Percentiles rank a stretch among this genome's conserved stretches.
Evolutionary conservation across 2,797 vertebrate species (phyloP).

Genomic region (Cossypha polioptera): DNA sequence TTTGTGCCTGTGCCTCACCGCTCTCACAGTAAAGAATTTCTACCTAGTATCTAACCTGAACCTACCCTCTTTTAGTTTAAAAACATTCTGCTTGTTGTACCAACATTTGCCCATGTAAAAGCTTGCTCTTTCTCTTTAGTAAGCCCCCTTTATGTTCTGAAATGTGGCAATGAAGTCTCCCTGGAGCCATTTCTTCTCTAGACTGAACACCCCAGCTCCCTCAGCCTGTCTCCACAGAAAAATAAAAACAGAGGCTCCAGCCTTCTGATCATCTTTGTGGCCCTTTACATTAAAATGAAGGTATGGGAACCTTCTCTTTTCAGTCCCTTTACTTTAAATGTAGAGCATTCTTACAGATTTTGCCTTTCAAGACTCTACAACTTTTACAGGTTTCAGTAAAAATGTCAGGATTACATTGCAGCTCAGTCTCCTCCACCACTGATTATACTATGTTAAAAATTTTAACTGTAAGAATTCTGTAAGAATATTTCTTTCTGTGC

Average conservation of each 20-base stretch:
- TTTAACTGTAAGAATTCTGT: not conserved
- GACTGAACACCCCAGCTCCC: not conserved
- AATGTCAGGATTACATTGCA: not conserved
- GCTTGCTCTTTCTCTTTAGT: not conserved
- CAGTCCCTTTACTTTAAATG: not conserved
- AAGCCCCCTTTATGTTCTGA: not conserved
- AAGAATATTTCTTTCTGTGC: not conserved
- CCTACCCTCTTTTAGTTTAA: not conserved
- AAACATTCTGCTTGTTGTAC: not conserved
- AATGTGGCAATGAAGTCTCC: not conserved
- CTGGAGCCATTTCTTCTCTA: not conserved
- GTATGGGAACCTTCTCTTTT: not conserved
- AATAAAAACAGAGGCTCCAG: not conserved
- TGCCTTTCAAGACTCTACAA: not conserved
- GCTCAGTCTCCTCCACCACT: not conserved
- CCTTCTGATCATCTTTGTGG: not conserved
- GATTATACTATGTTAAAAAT: not conserved
- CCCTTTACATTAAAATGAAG: not conserved
- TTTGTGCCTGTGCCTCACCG: not conserved
- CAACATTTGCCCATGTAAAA: not conserved
- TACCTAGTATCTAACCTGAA: not conserved
- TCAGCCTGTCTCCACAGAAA: not conserved
- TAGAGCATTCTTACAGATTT: not conserved
- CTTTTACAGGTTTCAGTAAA: not conserved
- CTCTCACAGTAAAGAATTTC: not conserved